These are phyloP conservation scores for Morone chrysops DNA, from an alignment of 2,113 vertebrate species.

Conservation along the genomic window DNA sequence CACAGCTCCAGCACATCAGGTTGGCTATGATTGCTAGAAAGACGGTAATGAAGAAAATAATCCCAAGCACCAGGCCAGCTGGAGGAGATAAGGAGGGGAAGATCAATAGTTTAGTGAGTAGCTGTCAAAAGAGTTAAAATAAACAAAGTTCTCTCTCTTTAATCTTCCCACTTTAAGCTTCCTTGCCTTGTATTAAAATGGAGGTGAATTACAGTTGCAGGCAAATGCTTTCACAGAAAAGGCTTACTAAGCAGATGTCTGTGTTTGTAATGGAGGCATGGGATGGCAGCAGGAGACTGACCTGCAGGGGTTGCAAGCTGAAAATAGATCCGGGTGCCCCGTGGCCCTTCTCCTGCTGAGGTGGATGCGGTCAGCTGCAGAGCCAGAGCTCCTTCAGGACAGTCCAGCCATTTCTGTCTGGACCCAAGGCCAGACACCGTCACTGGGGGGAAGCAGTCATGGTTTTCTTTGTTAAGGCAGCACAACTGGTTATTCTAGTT, in stretches of 20 bases:
- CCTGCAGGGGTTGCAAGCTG: slow-evolving; percentile 39
- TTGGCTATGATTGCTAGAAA: slow-evolving; percentile 64
- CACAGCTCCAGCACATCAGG: slow-evolving; percentile 79
- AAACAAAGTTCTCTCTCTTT: background rate
- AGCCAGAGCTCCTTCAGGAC: slow-evolving; percentile 58
- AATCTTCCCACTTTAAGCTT: background rate
- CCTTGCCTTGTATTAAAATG: background rate
- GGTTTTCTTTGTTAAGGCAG: background rate
- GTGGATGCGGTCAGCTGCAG: slow-evolving; percentile 76
- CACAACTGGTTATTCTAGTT: background rate
- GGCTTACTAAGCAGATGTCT: background rate
- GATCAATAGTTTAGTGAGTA: background rate
- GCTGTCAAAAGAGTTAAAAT: background rate
- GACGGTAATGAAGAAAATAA: slow-evolving; percentile 52
- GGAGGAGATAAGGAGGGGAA: slow-evolving; percentile 27
- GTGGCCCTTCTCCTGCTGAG: slow-evolving; percentile 77
- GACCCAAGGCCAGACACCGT: slow-evolving; percentile 37
- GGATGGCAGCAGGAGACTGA: background rate
- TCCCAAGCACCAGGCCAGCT: slow-evolving; percentile 66
- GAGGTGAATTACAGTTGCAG: background rate
- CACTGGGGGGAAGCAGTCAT: slow-evolving; percentile 50
- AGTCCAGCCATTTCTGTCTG: slow-evolving; percentile 63
- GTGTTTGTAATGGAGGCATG: background rate
- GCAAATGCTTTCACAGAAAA: background rate
- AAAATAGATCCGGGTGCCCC: slow-evolving; percentile 47